Evolutionary conservation across 1,140 invertebrate genomes (phyloP), one percentile per base, ranked within the genome.

Genomic region (Psix sp.): DNA sequence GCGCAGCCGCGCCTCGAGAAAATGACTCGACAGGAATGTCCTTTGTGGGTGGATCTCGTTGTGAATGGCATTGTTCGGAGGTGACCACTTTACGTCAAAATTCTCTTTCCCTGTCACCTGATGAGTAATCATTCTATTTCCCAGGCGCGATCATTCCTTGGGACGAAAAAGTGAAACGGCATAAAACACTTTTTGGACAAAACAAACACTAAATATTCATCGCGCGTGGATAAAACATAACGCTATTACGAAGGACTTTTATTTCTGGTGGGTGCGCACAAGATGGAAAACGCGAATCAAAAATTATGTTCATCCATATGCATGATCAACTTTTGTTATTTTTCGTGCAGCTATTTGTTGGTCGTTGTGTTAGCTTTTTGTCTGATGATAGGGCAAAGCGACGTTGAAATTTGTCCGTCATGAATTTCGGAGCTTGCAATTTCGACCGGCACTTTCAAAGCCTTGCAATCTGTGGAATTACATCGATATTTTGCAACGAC

Each of bases 21-120:
- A 56, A 73, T 76, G 77, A 78, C 77, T 78, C 68, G 65, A 77
- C 76, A 78, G 62, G 78, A 82, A 80, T 82, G 77, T 82, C 77
- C 74, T 82, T 78, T 76, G 78, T 82, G 63, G 70, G 62, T 79
- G 71, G 46, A 60, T 57, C 38, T 65, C 60, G 71, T 77, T 76
- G 54, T 76, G 48, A 38, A 15, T 33, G 24, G n/a, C 40, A 48
- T 35, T 62, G 38, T 45, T 39, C 45, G 18, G 24, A 45, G 59
- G 45, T 76, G 54, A 51, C 46, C 49, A 26, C 15, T 66, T 52
- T 3, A 15, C 43, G 18, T 59, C 46, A 17, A 39, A 29, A 42
- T 52, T 65, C 26, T 7, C 4, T 7, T 17, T 33, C 26, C 29
- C 24, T 20, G 20, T 24, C 11, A 5, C 31, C 18, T 46, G n/a